These are phyloP conservation scores for Diadegma fenestrale DNA, from an alignment of 2,888 invertebrate genomes.

Conservation along the genomic window DNA sequence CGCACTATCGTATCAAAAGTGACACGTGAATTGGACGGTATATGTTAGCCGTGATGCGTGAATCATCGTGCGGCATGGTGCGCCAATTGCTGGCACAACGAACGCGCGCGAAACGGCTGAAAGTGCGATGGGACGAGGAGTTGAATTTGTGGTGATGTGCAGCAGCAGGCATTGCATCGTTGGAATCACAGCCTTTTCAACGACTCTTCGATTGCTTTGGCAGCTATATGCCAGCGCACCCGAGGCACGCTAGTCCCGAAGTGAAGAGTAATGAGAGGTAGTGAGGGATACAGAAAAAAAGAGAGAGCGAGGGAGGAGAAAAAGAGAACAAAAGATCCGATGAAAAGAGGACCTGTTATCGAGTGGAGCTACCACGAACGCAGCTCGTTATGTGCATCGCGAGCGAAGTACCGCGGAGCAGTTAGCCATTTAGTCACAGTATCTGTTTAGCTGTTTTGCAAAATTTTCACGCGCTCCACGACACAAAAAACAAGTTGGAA, in stretches of 20 bases:
- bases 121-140: slow-evolving; percentile 6
- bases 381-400: slow-evolving; percentile 63
- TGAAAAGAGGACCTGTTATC: slow-evolving; percentile 6
- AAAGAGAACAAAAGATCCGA: not conserved
- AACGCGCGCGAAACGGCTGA: slow-evolving; percentile 18
- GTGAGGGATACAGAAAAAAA: slow-evolving; percentile 2
- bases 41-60: slow-evolving; percentile 66
- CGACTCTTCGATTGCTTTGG: slow-evolving; percentile 64
- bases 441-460: slow-evolving; percentile 61
- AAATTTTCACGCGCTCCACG: slow-evolving; percentile 51
- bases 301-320: slow-evolving; percentile 3
- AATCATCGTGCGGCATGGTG: slow-evolving; percentile 64
- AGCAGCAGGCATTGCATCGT: slow-evolving; percentile 45
- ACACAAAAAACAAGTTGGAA: not conserved
- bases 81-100: slow-evolving; percentile 57
- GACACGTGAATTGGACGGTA: slow-evolving; percentile 66
- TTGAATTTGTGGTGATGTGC: slow-evolving; percentile 45
- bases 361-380: slow-evolving; percentile 41
- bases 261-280: slow-evolving; percentile 33
- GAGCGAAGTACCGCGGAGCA: slow-evolving; percentile 28
- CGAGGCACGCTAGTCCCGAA: slow-evolving; percentile 43
- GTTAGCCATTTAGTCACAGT: slow-evolving; percentile 49
- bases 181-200: slow-evolving; percentile 66
- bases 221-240: slow-evolving; percentile 39
- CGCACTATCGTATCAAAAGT: slow-evolving; percentile 62